These are phyloP conservation scores for Gari tellinella DNA, from an alignment of 2,888 invertebrate genomes.

Conservation along the genomic window DNA sequence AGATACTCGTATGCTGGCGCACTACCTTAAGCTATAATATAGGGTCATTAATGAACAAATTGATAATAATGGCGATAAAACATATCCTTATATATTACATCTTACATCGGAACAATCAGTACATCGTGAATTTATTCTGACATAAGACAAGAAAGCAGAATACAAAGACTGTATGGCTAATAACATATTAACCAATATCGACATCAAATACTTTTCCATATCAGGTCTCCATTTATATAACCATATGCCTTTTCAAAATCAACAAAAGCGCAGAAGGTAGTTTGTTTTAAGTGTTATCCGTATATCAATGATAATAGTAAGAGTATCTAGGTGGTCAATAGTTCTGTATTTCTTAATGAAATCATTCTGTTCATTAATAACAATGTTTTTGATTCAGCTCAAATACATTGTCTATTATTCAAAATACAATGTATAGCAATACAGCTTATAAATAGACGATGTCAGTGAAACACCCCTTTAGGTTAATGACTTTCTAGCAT, in stretches of 20 bases:
- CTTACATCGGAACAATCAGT: too few species aligned
- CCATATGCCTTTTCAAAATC: conserved; percentile 16
- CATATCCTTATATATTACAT: too few species aligned
- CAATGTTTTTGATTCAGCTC: conserved; percentile 4
- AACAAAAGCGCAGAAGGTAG: conserved; percentile 9
- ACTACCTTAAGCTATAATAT: neutral
- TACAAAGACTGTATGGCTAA: conserved; percentile 14
- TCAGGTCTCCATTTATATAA: conserved; percentile 11
- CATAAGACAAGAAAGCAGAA: neutral
- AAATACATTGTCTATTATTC: neutral
- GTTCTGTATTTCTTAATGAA: neutral
- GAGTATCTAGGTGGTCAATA: conserved; percentile 1
- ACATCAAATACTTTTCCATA: neutral
- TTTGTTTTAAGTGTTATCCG: neutral
- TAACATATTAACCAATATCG: conserved; percentile 13
- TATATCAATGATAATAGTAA: conserved; percentile 3
- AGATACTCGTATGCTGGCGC: too few species aligned
- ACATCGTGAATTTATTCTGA: neutral
- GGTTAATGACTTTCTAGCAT: conserved; percentile 13
- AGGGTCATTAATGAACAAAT: neutral
- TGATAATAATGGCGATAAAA: too few species aligned
- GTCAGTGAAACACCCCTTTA: conserved; percentile 11
- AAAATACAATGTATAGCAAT: conserved; percentile 17
- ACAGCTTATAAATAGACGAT: conserved; percentile 15
- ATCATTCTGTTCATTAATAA: conserved; percentile 10